Evolutionary conservation across 92 coral and sea anemone genomes (phyloP).

Genomic region (Epizoanthus scotinus): DNA sequence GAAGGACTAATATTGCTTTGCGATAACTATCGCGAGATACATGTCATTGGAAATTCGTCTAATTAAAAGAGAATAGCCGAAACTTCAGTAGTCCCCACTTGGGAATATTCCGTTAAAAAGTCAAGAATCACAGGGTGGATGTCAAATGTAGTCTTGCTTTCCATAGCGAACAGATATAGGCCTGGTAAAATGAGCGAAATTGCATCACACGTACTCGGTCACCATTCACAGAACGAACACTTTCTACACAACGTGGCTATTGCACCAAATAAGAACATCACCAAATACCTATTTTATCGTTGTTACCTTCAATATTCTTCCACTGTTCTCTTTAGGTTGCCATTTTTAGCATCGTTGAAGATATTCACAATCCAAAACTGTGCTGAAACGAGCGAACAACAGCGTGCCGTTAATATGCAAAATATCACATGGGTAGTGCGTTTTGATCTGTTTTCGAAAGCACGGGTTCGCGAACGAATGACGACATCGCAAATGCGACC

Average conservation of each 20-base stretch:
- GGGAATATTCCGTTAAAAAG: constrained; percentile 23
- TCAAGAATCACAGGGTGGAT: neutral
- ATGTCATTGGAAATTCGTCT: constrained; percentile 34
- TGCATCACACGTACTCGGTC: constrained; percentile 34
- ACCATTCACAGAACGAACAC: constrained; percentile 34
- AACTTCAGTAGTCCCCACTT: constrained; percentile 19
- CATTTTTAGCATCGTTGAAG: constrained; percentile 2
- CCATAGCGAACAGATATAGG: constrained; percentile 16
- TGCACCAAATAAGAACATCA: constrained; percentile 31
- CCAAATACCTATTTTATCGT: neutral
- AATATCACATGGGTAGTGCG: constrained; percentile 43
- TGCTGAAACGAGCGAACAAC: constrained; percentile 40
- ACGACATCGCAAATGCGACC: constrained; percentile 35
- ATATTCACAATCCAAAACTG: constrained; percentile 2
- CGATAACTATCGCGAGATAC: constrained; percentile 29
- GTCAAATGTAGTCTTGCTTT: constrained; percentile 2
- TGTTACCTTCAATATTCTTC: constrained; percentile 22
- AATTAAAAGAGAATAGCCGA: constrained; percentile 38
- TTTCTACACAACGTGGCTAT: constrained; percentile 38
- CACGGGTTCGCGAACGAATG: constrained; percentile 43
- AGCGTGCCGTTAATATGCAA: constrained; percentile 45
- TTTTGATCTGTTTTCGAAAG: constrained; percentile 37
- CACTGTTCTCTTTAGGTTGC: constrained; percentile 9
- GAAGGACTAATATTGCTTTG: constrained; percentile 35
- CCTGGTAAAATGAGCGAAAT: constrained; percentile 25